phyloP scores from a whole-genome alignment of 2,797 vertebrate species.

The Danio aesculapii region DNA sequence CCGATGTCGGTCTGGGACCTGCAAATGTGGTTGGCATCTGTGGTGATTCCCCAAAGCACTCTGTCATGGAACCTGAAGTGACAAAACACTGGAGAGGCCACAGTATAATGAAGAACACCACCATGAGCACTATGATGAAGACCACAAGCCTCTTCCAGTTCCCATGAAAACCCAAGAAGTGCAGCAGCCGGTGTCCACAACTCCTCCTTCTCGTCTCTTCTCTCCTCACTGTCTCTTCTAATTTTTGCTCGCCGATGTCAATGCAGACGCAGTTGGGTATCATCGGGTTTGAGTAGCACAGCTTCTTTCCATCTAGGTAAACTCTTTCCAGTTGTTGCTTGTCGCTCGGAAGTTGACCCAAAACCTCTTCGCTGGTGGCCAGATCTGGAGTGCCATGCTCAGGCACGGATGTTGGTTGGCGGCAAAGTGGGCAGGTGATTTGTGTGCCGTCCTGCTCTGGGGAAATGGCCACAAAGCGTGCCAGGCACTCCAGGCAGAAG shows the following conservation, averaged over 20 bases:
- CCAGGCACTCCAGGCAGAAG: constrained; percentile 86
- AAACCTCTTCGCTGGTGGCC: constrained; percentile 79
- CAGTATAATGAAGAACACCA: constrained; percentile 78
- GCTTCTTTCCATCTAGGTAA: constrained; percentile 84
- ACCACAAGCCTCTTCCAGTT: constrained; percentile 78
- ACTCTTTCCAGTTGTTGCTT: constrained; percentile 77
- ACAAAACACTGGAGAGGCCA: constrained; percentile 83
- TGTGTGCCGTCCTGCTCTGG: constrained; percentile 65
- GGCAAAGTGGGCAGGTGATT: constrained; percentile 84
- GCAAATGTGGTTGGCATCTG: fast-evolving
- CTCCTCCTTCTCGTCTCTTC: constrained; percentile 29
- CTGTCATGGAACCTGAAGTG: constrained; percentile 72
- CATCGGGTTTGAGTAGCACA: constrained; percentile 75
- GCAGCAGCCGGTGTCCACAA: constrained; percentile 6
- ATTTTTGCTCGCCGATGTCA: constrained; percentile 80
- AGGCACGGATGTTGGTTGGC: constrained; percentile 80
- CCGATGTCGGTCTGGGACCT: not conserved
- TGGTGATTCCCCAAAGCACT: constrained; percentile 66
- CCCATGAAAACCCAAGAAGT: constrained; percentile 50
- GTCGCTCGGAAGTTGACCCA: constrained; percentile 77
- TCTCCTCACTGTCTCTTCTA: constrained; percentile 47
- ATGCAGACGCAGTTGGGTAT: constrained; percentile 74
- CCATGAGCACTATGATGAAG: constrained; percentile 67
- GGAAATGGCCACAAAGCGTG: constrained; percentile 77
- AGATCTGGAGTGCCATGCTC: constrained; percentile 75